Evolutionary conservation across 2,113 vertebrate species (phyloP), one percentile per base, ranked within the genome.

Genomic region (Aplodontia rufa): DNA sequence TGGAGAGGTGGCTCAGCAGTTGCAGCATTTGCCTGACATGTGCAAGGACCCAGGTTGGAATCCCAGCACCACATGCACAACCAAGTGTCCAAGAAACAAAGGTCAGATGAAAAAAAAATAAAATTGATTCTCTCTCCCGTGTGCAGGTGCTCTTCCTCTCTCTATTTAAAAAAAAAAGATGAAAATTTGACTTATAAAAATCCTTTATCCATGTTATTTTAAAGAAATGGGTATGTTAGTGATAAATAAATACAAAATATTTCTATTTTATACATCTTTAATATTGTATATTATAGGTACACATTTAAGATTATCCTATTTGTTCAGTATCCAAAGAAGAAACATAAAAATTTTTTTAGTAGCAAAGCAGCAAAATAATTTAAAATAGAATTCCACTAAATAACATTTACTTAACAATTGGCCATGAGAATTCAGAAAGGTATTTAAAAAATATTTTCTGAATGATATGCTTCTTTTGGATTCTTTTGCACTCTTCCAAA

Each of bases 341-440:
- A 92, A 72, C 5, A 90, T n/a, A 80, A 64, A 86, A 74, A 28
- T 28, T 53, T 20, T 62, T 78, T 90, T 83, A 92, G 80, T 72
- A 64, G 30, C 62, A 96, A 92, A 94, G 37, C 16, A 92, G 58
- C 1, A 88, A 86, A 53, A 79, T 88, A 87, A 96, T 93, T 90
- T 87, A 40, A 28, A 96, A 26, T 7, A n/a, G 40, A 75, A 49
- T 40, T 84, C 47, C 85, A 58, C 93, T 93, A 96, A 86, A 55
- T 7, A 72, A 1, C 47, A 90, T 60, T 95, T 84, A 95, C 89
- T 94, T 80, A 88, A 53, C 60, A 76, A 85, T 93, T 92, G 35
- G 55, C 37, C 32, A 58, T 24, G 85, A 71, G 37, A 78, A 93
- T 66, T 79, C 62, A 88, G 40, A 86, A 88, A 66, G 2, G 0